phyloP scores from a whole-genome alignment of 2,797 vertebrate genomes.

The Neosalanx taihuensis region DNA sequence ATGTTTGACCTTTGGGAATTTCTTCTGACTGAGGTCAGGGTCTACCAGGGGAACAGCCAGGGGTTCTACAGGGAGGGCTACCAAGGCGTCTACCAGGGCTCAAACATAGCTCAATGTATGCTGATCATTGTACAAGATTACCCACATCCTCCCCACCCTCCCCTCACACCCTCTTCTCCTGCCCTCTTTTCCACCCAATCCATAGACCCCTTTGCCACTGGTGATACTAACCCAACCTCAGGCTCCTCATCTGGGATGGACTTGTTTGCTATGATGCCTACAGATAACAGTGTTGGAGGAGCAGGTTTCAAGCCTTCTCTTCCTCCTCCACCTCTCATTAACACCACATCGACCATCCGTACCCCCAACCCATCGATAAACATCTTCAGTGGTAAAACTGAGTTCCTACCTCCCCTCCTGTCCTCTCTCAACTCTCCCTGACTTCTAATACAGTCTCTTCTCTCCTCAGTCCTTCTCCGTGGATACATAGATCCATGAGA shows the following conservation, averaged over 20 bases:
- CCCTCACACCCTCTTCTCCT: not conserved
- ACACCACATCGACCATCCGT: slow-evolving; percentile 71
- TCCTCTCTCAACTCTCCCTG: slow-evolving; percentile 43
- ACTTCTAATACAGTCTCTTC: slow-evolving; percentile 21
- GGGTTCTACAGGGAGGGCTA: not conserved
- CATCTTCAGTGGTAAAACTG: slow-evolving; percentile 93
- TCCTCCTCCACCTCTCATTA: slow-evolving; percentile 68
- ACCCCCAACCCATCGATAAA: slow-evolving; percentile 79
- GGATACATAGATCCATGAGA: slow-evolving; percentile 58
- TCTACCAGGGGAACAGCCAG: too few relatives aligned
- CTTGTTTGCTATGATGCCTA: slow-evolving; percentile 93
- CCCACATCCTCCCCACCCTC: slow-evolving; percentile 5
- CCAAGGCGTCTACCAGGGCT: not conserved
- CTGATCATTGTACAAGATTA: slow-evolving; percentile 32
- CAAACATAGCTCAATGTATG: slow-evolving; percentile 8
- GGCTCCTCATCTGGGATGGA: slow-evolving; percentile 85
- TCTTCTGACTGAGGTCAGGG: not conserved
- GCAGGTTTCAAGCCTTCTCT: slow-evolving; percentile 49
- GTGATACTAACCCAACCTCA: slow-evolving; percentile 57
- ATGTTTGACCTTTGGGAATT: slow-evolving; percentile 8
- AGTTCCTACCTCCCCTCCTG: slow-evolving; percentile 34
- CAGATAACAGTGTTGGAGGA: slow-evolving; percentile 72
- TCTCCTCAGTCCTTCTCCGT: slow-evolving; percentile 55
- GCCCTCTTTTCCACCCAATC: slow-evolving; percentile 17
- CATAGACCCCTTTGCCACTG: slow-evolving; percentile 90